phyloP scores from a whole-genome alignment of 2,797 vertebrate species.

The Zenarchopterus dispar region DNA sequence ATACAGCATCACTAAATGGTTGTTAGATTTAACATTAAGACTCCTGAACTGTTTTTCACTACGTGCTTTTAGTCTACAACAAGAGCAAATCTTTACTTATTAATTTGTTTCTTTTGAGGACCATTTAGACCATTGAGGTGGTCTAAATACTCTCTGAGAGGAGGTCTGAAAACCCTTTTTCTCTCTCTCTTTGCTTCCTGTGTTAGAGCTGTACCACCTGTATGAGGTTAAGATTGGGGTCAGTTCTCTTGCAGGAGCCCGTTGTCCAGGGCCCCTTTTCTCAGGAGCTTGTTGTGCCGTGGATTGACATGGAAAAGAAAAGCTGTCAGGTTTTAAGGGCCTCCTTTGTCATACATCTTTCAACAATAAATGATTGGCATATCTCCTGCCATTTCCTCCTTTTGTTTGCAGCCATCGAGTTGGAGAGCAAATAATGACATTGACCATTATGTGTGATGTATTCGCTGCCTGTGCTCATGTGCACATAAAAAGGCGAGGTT shows the following conservation, averaged over 20 bases:
- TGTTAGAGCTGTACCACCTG: constrained; percentile 64
- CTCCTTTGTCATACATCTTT: constrained; percentile 74
- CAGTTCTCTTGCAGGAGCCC: constrained; percentile 53
- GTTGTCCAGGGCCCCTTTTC: constrained; percentile 52
- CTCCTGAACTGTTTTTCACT: constrained; percentile 34
- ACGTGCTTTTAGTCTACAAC: constrained; percentile 47
- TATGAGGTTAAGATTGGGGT: constrained; percentile 69
- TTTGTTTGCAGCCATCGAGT: constrained; percentile 68
- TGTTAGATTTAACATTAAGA: constrained; percentile 23
- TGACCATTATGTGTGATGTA: constrained; percentile 59
- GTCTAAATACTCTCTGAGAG: constrained; percentile 51
- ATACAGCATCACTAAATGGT: constrained; percentile 2
- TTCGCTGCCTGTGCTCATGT: constrained; percentile 27
- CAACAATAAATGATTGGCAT: constrained; percentile 71
- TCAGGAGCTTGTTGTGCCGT: constrained; percentile 25
- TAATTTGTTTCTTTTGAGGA: constrained; percentile 50
- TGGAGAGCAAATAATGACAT: constrained; percentile 67
- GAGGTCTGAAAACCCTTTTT: constrained; percentile 32
- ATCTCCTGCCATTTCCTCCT: constrained; percentile 75
- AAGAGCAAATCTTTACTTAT: constrained; percentile 14
- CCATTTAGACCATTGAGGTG: constrained; percentile 45
- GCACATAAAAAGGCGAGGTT: constrained; percentile 42
- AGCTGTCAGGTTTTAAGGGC: constrained; percentile 56
- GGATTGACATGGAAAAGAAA: constrained; percentile 62
- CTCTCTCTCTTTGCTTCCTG: constrained; percentile 51